phyloP scores from a whole-genome alignment of 2,797 vertebrate species.

The Enteromius viviparus region DNA sequence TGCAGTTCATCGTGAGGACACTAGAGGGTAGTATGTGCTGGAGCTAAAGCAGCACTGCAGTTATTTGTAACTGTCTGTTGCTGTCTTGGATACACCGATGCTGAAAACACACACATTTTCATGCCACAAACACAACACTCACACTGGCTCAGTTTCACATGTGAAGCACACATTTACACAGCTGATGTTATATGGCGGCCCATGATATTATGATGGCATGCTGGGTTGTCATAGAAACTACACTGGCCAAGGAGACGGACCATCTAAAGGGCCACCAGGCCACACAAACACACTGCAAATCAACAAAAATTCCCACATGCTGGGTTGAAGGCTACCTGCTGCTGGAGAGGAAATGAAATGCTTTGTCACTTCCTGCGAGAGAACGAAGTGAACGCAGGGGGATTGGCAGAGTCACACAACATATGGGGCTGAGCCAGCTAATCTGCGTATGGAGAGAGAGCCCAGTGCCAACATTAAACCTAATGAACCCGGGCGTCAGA shows the following conservation, averaged over 20 bases:
- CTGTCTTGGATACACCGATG: slow-evolving; percentile 27
- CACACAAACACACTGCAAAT: slow-evolving; percentile 27
- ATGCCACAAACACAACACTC: slow-evolving; percentile 43
- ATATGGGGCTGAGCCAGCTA: slow-evolving; percentile 56
- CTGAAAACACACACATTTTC: slow-evolving; percentile 38
- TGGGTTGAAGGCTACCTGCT: slow-evolving; percentile 31
- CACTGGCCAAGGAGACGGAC: slow-evolving; percentile 14
- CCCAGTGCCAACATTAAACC: slow-evolving; percentile 13
- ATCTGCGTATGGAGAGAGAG: slow-evolving; percentile 50
- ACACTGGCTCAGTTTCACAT: slow-evolving; percentile 35
- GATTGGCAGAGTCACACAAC: slow-evolving; percentile 38
- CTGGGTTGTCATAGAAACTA: slow-evolving; percentile 60
- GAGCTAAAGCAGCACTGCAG: slow-evolving; percentile 42
- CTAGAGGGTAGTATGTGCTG: slow-evolving; percentile 51
- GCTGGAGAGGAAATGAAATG: slow-evolving; percentile 49
- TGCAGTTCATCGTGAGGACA: slow-evolving; percentile 27
- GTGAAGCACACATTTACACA: slow-evolving; percentile 26
- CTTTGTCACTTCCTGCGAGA: slow-evolving; percentile 53
- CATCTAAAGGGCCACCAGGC: slow-evolving; percentile 48
- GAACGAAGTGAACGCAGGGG: slow-evolving; percentile 38
- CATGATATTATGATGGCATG: slow-evolving; percentile 51
- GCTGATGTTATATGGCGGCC: slow-evolving; percentile 9
- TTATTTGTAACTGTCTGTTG: slow-evolving; percentile 56
- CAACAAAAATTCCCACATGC: slow-evolving; percentile 28
- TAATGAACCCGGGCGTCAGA: slow-evolving; percentile 1